phyloP scores from a whole-genome alignment of 2,113 vertebrate species.

The Tychaedon coryphoeus region DNA sequence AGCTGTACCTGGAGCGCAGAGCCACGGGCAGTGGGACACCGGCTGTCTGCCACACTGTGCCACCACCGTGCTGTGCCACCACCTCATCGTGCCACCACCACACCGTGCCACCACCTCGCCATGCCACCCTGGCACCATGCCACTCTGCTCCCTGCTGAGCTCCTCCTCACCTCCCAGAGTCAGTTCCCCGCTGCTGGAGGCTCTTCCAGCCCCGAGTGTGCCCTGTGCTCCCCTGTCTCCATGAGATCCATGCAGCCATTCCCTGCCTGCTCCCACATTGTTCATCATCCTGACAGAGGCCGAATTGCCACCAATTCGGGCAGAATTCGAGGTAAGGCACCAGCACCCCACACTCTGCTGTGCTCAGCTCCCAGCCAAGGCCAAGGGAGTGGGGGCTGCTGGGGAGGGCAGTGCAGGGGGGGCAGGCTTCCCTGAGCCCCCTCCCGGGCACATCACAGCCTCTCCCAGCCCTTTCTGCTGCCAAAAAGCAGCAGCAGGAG shows the following conservation, averaged over 20 bases:
- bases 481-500: neutral
- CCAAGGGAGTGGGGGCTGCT: neutral
- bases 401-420: neutral
- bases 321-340: slow-evolving; percentile 7
- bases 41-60: neutral
- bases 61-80: rapidly evolving
- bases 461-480: neutral
- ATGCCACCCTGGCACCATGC: neutral
- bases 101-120: rapidly evolving
- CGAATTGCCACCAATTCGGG: neutral
- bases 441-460: neutral
- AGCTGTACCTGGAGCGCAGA: rapidly evolving
- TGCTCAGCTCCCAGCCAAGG: neutral
- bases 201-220: neutral
- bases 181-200: neutral
- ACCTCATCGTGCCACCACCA: neutral
- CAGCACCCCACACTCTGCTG: rapidly evolving
- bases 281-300: slow-evolving; percentile 1
- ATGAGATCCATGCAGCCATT: rapidly evolving
- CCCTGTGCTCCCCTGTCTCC: neutral
- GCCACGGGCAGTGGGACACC: rapidly evolving
- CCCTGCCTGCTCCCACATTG: neutral
- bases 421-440: neutral
- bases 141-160: rapidly evolving
- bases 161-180: neutral